Base-by-base conservation (phyloP, 2,113 vertebrate species). In the Nothocercus nigrocapillus region DNA sequence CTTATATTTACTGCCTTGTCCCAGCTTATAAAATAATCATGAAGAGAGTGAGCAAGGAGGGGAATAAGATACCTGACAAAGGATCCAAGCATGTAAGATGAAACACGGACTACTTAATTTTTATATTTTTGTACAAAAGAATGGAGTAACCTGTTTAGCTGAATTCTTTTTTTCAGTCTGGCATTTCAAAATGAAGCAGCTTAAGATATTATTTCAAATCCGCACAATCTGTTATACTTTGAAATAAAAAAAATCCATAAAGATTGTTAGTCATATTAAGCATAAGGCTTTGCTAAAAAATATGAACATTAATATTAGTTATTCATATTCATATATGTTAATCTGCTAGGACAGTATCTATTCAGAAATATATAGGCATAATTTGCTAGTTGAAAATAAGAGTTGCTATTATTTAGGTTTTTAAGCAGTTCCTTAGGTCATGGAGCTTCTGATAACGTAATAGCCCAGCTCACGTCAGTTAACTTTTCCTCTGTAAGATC, bases 151-250 rank as follows among this genome's bases (percentile, higher is more conserved):
- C 61, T 64, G 34, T 84, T 28, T 76, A 34, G 36, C 5, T 61
- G 69, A 67, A 86, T 30, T 36, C 36, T 81, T 49, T 63, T 34
- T 72, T 82, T 44, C 76, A 62, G 68, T 24, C 69, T 93, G 51
- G 67, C 83, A 47, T 87, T 93, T 94, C 66, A 77, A 94, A 95
- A 95, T 91, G 74, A 94, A 94, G 94, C 38, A 76, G 87, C 87
- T 73, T 81, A 44, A 79, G 30, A 30, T 76, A 68, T 76, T 30
- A 90, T 61, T 94, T 92, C 86, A 61, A 51, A 72, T 47, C 58
- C 12, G 49, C 36, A 15, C 15, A 34, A 51, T 51, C 49, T 51
- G 49, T 51, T 51, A 51, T 24, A 49, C 76, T 90, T 90, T 75
- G 36, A 42, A 92, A 90, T 74, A 34, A 75, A 90, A n/a, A 88